A percentile compares a stretch with the other conserved stretches of the same genome.
These are phyloP conservation scores for Diabrotica undecimpunctata DNA, from an alignment of 1,140 invertebrate species.

Conservation along the genomic window DNA sequence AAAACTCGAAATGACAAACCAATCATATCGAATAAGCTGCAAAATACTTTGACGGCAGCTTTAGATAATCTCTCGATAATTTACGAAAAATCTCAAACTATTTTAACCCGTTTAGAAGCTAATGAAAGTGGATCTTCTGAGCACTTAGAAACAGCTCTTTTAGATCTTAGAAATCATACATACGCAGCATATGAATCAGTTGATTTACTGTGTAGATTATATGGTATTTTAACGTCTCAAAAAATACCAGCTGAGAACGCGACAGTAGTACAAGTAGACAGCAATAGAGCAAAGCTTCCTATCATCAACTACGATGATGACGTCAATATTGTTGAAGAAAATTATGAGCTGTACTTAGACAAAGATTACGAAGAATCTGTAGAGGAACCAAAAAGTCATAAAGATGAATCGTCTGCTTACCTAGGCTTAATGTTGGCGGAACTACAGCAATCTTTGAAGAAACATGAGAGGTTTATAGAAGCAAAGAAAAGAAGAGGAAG, in stretches of 20 bases:
- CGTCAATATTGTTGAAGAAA: slow-evolving; percentile 22
- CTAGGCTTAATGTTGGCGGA: slow-evolving; percentile 29
- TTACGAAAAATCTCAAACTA: slow-evolving; percentile 23
- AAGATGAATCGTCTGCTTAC: slow-evolving; percentile 21
- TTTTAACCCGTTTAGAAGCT: slow-evolving; percentile 21
- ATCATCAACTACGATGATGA: slow-evolving; percentile 26
- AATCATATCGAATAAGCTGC: slow-evolving; percentile 21
- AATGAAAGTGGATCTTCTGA: slow-evolving; percentile 10
- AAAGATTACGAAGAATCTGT: not conserved
- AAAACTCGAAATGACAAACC: slow-evolving; percentile 4
- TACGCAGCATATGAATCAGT: slow-evolving; percentile 30
- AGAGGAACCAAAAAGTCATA: not conserved
- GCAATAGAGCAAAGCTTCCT: not conserved
- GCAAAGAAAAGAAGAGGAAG: slow-evolving; percentile 26
- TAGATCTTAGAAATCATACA: slow-evolving; percentile 26
- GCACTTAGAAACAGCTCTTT: slow-evolving; percentile 18
- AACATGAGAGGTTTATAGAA: slow-evolving; percentile 31
- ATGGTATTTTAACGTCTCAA: slow-evolving; percentile 22
- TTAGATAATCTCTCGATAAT: slow-evolving; percentile 29
- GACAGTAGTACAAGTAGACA: not conserved
- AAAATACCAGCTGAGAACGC: not conserved
- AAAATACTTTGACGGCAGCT: slow-evolving; percentile 21
- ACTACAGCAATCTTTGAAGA: slow-evolving; percentile 25
- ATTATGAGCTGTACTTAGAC: slow-evolving; percentile 28
- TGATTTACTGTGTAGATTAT: slow-evolving; percentile 29